Evolutionary conservation across 2,113 vertebrate species (phyloP).

Genomic region (Genyomyrus donnyi): DNA sequence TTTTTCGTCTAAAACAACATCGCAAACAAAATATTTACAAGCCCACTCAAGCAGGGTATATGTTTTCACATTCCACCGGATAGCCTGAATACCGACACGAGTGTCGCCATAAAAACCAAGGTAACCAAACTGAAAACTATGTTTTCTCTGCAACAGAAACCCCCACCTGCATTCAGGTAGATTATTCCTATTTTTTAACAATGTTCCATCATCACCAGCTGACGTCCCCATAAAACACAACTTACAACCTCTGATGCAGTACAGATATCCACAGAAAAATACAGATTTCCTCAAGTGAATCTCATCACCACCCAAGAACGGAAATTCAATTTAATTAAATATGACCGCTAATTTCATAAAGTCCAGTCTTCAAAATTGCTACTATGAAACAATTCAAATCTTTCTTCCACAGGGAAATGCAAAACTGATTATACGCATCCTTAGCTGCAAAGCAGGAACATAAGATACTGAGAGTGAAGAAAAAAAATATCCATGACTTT

Average conservation of each 20-base stretch:
- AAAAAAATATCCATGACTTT: slow-evolving; percentile 38
- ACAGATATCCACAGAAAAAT: background rate
- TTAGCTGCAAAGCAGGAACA: background rate
- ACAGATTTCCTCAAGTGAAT: background rate
- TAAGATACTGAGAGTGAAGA: background rate
- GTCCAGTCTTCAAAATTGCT: background rate
- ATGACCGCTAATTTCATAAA: background rate
- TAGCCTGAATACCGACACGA: background rate
- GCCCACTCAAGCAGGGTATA: background rate
- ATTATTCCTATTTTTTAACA: background rate
- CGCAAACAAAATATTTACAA: slow-evolving; percentile 10
- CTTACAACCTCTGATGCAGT: background rate
- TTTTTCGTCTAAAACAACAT: background rate
- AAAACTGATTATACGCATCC: background rate
- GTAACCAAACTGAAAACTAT: background rate
- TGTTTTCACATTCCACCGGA: background rate
- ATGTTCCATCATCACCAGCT: background rate
- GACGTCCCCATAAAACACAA: background rate
- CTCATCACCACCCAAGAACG: background rate
- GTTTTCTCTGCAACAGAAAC: background rate
- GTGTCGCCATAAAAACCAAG: background rate
- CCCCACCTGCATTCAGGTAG: background rate
- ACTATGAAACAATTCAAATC: background rate
- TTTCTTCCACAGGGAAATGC: background rate
- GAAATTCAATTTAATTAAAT: background rate